phyloP scores from a whole-genome alignment of 2,113 vertebrate genomes.

The Indicator maculatus region DNA sequence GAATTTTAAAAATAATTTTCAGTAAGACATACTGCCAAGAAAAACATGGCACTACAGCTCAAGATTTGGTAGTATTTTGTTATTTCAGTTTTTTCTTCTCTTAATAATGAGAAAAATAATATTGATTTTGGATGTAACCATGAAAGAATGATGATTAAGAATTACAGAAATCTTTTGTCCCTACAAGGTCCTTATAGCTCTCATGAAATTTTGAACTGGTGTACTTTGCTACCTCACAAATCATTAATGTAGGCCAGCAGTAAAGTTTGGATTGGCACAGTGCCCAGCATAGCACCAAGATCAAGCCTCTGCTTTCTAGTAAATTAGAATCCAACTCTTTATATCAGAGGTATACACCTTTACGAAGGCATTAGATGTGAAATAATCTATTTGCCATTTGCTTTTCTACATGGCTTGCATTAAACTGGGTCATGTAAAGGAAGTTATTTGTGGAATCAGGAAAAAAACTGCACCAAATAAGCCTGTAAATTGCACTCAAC shows the following conservation, averaged over 20 bases:
- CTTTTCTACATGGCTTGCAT: constrained; percentile 28
- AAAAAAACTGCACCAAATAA: background rate
- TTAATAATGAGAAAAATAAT: constrained; percentile 77
- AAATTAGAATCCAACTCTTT: constrained; percentile 66
- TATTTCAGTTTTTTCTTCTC: constrained; percentile 62
- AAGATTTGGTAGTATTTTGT: constrained; percentile 58
- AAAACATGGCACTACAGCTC: constrained; percentile 53
- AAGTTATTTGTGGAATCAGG: constrained; percentile 34
- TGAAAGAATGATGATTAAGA: constrained; percentile 67
- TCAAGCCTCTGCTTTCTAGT: constrained; percentile 71
- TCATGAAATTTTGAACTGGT: constrained; percentile 72
- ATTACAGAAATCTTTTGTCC: constrained; percentile 73
- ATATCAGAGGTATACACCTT: constrained; percentile 62
- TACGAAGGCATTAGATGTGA: constrained; percentile 52
- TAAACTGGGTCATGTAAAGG: constrained; percentile 6
- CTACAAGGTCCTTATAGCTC: constrained; percentile 52
- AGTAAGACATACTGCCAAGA: constrained; percentile 38
- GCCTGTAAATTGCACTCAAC: background rate
- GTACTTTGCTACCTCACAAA: constrained; percentile 72
- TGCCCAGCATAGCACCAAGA: constrained; percentile 64
- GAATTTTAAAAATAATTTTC: constrained; percentile 59
- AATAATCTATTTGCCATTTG: constrained; percentile 54
- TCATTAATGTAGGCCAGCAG: constrained; percentile 65
- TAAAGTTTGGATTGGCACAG: constrained; percentile 70
- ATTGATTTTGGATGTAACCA: constrained; percentile 76